Evolutionary conservation across 2,888 invertebrate species (phyloP), one percentile per base, ranked within the genome.

Genomic region (Pycnomerus fuliginosus): DNA sequence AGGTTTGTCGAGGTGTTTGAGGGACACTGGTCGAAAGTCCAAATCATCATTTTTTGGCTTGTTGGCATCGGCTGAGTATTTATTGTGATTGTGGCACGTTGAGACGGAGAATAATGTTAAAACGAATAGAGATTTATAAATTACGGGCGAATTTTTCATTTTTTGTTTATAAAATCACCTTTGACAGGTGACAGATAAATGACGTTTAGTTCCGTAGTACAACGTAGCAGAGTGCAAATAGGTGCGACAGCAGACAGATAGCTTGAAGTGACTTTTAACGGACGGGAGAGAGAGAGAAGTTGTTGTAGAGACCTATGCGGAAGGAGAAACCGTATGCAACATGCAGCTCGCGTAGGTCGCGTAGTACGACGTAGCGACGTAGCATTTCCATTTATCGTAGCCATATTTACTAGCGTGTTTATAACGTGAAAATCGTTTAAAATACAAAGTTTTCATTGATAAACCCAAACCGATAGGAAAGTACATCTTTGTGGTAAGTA

Each of bases 1-100:
- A 2, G 93, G 94, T 61, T 85, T 85, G 54, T 90, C 85, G 29
- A 91, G 70, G 44, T 80, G 84, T 61, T 87, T 80, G 52, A 90
- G 81, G 44, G 71, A 68, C 15, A 63, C 63, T 15, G 70, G 68
- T 22, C 68, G 53, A 33, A 66, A 60, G 49, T 67, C 60, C 28
- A 59, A 60, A 30, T 62, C 50, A 34, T 64, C 58, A 25, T 43
- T 27, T 45, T 43, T 70, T 69, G 65, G 67, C 43, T 70, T 68
- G 53, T 72, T 72, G 2, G 80, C 82, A 43, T 76, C 74, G 27
- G 76, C 76, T 1, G 83, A 80, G 68, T 87, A 86, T 74, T 86
- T 86, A 64, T 82, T 85, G 67, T 62, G 58, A 17, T 45, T 36
- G 67, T 60, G 55, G 7, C 36, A 35, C 16, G 13, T 10, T 11